Percentiles rank a stretch among this genome's conserved stretches.
Evolutionary conservation across 1,140 invertebrate species (phyloP).

Genomic region (Coptotermes formosanus): DNA sequence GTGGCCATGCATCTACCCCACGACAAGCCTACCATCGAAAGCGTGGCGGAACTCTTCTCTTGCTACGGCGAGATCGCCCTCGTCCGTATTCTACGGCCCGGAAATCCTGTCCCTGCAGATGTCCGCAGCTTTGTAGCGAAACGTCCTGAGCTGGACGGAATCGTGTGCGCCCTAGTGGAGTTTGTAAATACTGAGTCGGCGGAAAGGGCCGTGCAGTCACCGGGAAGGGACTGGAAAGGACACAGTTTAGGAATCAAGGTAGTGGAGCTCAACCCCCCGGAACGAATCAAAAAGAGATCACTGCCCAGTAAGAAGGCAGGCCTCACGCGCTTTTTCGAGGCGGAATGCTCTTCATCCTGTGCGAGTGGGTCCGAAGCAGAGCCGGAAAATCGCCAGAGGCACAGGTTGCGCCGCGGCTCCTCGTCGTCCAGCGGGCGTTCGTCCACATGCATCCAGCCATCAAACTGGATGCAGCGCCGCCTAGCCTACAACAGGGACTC

Average conservation of each 20-base stretch:
- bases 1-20: constrained; percentile 83
- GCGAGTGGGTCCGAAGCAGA: constrained; percentile 67
- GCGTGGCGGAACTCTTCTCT: constrained; percentile 83
- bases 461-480: background rate
- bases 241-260: constrained; percentile 62
- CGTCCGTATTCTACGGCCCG: constrained; percentile 80
- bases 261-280: constrained; percentile 44
- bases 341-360: constrained; percentile 57
- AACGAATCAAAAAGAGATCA: constrained; percentile 42
- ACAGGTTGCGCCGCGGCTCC: constrained; percentile 15
- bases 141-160: constrained; percentile 80
- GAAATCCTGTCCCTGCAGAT: constrained; percentile 83
- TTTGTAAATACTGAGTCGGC: constrained; percentile 85
- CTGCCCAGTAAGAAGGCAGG: constrained; percentile 44
- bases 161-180: constrained; percentile 85
- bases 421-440: constrained; percentile 27
- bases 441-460: background rate
- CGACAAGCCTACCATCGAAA: constrained; percentile 81
- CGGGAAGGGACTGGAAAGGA: constrained; percentile 74
- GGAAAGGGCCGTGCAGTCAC: constrained; percentile 69
- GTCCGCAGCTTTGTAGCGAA: constrained; percentile 86
- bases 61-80: constrained; percentile 84
- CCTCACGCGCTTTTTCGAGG: constrained; percentile 39
- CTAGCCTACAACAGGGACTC: constrained; percentile 14
- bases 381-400: constrained; percentile 50